phyloP scores from a whole-genome alignment of 2,113 vertebrate genomes.

The Cygnus buccinator region DNA sequence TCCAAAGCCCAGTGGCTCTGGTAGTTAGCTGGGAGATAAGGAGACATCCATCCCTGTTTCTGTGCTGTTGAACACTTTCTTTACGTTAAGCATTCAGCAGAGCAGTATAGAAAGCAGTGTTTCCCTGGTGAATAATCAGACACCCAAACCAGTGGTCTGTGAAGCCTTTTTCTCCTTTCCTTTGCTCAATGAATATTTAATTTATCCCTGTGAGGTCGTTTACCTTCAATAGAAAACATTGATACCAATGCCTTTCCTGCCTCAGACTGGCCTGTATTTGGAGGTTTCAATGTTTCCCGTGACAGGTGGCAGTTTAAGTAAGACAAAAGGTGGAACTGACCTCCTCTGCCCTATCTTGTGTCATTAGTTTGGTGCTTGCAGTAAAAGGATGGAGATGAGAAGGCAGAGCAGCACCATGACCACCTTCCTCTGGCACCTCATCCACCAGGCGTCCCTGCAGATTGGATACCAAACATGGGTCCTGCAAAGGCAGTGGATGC shows the following conservation, averaged over 20 bases:
- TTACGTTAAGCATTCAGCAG: neutral
- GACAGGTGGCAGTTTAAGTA: neutral
- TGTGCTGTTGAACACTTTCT: neutral
- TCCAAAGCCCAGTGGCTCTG: neutral
- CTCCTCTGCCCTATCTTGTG: neutral
- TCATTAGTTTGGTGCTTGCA: neutral
- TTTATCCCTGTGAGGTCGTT: neutral
- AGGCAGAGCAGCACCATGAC: neutral
- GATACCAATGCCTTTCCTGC: neutral
- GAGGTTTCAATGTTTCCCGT: neutral
- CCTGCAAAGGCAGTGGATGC: neutral
- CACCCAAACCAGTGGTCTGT: neutral
- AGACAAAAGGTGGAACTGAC: neutral
- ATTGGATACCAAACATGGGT: neutral
- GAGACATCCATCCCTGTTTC: neutral
- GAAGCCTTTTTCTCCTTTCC: neutral
- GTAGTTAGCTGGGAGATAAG: neutral
- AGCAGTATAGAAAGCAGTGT: neutral
- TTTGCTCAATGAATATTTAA: slow-evolving; percentile 4
- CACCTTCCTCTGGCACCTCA: neutral
- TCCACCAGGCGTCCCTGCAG: neutral
- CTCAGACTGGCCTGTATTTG: neutral
- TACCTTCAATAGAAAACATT: neutral
- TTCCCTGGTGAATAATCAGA: neutral
- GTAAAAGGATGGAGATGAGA: neutral